A percentile compares a stretch with the other conserved stretches of the same genome.
These are phyloP conservation scores for Andrena bicolor DNA, from an alignment of 2,888 invertebrate genomes.

Conservation along the genomic window DNA sequence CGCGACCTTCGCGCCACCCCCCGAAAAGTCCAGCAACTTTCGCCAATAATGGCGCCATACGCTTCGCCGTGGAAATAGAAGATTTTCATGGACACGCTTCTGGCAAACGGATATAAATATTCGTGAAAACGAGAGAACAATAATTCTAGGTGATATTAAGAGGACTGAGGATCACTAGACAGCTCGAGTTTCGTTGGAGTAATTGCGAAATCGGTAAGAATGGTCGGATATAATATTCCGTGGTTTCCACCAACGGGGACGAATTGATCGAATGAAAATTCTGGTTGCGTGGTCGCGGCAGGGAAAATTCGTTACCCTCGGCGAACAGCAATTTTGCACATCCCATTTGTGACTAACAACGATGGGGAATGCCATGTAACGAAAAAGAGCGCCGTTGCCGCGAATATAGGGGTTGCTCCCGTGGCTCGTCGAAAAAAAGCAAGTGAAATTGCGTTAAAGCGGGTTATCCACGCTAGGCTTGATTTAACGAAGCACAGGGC, in stretches of 20 bases:
- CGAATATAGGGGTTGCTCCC: neutral
- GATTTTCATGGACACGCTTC: too few relatives aligned
- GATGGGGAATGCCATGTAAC: slow-evolving; percentile 21
- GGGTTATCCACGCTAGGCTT: slow-evolving; percentile 71
- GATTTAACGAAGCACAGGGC: slow-evolving; percentile 65
- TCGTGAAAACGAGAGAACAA: too few relatives aligned
- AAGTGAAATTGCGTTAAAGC: slow-evolving; percentile 73
- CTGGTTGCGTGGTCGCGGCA: neutral
- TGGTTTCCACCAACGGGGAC: slow-evolving; percentile 19
- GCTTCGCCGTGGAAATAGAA: neutral
- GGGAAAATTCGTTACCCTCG: slow-evolving; percentile 35
- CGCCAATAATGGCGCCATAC: neutral
- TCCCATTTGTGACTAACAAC: slow-evolving; percentile 38
- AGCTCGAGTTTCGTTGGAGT: too few relatives aligned
- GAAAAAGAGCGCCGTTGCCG: slow-evolving; percentile 5
- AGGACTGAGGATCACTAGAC: too few relatives aligned
- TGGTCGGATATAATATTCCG: neutral
- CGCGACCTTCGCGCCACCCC: slow-evolving; percentile 54
- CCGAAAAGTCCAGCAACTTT: slow-evolving; percentile 35
- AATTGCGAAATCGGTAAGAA: too few relatives aligned
- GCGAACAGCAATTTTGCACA: slow-evolving; percentile 46
- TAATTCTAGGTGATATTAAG: too few relatives aligned
- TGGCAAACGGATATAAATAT: too few relatives aligned
- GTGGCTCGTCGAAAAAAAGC: slow-evolving; percentile 45
- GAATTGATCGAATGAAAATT: slow-evolving; percentile 44